These are phyloP conservation scores for Alviniconcha strummeri DNA, from an alignment of 2,888 invertebrate species.

Conservation along the genomic window DNA sequence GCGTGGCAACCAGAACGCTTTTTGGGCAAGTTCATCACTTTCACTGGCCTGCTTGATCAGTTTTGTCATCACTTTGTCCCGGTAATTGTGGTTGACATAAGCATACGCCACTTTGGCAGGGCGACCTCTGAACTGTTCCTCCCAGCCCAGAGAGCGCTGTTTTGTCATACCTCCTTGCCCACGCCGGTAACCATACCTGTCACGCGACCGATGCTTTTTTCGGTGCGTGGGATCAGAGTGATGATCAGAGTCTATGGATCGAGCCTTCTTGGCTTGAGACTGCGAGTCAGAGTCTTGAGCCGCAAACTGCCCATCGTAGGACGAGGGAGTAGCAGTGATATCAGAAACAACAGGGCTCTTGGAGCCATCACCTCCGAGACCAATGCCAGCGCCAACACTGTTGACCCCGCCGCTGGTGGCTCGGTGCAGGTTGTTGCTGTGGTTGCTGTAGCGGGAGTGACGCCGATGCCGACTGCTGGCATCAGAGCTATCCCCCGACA, in stretches of 20 bases:
- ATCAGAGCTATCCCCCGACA: conserved; percentile 59
- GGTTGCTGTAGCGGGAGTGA: conserved; percentile 34
- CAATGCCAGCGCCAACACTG: not conserved
- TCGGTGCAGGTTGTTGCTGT: conserved; percentile 16
- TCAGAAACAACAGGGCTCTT: conserved; percentile 45
- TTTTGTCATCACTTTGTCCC: conserved; percentile 64
- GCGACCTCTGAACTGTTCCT: conserved; percentile 60
- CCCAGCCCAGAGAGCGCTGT: conserved; percentile 65
- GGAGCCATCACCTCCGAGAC: conserved; percentile 33
- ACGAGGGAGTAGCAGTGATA: conserved; percentile 37
- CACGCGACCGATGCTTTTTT: conserved; percentile 49
- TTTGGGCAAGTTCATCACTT: conserved; percentile 51
- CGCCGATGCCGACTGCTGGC: conserved; percentile 52
- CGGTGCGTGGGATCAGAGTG: conserved; percentile 64
- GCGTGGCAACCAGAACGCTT: conserved; percentile 63
- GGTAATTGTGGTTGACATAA: conserved; percentile 67
- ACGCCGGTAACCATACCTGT: conserved; percentile 48
- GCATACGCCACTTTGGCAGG: conserved; percentile 63
- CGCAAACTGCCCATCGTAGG: conserved; percentile 29
- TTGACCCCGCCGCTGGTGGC: conserved; percentile 14
- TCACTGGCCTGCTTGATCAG: conserved; percentile 57
- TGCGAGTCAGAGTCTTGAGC: conserved; percentile 29
- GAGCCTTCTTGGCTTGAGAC: conserved; percentile 30
- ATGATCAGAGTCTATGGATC: conserved; percentile 63
- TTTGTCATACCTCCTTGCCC: conserved; percentile 51